A percentile compares a stretch with the other conserved stretches of the same genome.
Evolutionary conservation across 2,888 invertebrate genomes (phyloP).

Genomic region (Hyposoter didymator): DNA sequence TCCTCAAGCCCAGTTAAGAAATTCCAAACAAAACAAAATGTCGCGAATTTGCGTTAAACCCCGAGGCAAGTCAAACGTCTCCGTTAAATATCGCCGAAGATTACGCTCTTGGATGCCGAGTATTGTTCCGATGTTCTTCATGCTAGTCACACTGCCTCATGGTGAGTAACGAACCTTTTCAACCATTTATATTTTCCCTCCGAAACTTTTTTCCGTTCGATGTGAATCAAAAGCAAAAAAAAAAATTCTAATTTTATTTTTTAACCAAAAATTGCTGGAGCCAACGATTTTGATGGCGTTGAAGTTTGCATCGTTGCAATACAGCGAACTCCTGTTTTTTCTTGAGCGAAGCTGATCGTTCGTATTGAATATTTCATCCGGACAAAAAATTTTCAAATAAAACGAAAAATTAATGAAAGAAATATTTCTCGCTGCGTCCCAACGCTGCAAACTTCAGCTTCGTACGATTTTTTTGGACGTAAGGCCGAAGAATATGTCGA

Average conservation of each 20-base stretch:
- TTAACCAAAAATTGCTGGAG: background rate
- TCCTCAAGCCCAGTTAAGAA: background rate
- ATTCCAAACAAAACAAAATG: slow-evolving; percentile 53
- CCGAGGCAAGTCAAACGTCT: slow-evolving; percentile 65
- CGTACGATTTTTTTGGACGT: too few relatives aligned
- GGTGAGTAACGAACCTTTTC: slow-evolving; percentile 75
- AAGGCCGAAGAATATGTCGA: too few relatives aligned
- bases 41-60: slow-evolving; percentile 63
- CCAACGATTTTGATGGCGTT: background rate
- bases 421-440: too few relatives aligned
- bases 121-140: slow-evolving; percentile 76
- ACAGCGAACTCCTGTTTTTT: background rate
- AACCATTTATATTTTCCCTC: background rate
- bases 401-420: background rate
- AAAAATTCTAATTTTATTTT: background rate
- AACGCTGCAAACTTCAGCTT: too few relatives aligned
- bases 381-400: background rate
- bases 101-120: slow-evolving; percentile 77
- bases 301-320: background rate
- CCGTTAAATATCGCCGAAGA: slow-evolving; percentile 65
- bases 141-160: slow-evolving; percentile 81
- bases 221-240: background rate
- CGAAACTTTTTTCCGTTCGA: too few relatives aligned
- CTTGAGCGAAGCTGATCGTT: too few relatives aligned
- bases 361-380: too few relatives aligned